Evolutionary conservation across 1,140 invertebrate species (phyloP).

Genomic region (Sminthurinus signatus): DNA sequence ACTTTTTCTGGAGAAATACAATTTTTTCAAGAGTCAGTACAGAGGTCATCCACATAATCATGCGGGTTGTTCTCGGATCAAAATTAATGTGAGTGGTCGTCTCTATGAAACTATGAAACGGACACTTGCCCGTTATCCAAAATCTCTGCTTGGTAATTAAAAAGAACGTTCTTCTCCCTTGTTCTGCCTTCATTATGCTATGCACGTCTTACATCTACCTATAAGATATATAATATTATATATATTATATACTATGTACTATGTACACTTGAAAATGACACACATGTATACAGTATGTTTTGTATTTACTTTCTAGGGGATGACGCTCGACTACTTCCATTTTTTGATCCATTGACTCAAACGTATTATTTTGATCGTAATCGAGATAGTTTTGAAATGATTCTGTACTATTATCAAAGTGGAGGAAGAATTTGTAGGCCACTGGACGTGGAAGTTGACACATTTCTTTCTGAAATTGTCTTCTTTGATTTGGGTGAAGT

Average conservation of each 20-base stretch:
- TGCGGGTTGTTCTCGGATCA: slow-evolving; percentile 11
- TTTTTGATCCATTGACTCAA: slow-evolving; percentile 18
- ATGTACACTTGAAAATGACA: too few species aligned
- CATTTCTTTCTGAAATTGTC: slow-evolving; percentile 48
- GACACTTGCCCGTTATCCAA: slow-evolving; percentile 53
- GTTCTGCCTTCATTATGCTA: too few species aligned
- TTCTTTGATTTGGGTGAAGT: slow-evolving; percentile 51
- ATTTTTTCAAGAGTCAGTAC: background rate
- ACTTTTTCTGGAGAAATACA: background rate
- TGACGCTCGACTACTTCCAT: slow-evolving; percentile 47
- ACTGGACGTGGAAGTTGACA: slow-evolving; percentile 48
- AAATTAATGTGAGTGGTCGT: slow-evolving; percentile 44
- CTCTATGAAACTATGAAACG: slow-evolving; percentile 53
- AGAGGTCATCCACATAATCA: slow-evolving; percentile 5
- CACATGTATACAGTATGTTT: too few species aligned
- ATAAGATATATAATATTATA: too few species aligned
- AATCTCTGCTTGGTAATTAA: slow-evolving; percentile 53
- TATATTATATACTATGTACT: too few species aligned
- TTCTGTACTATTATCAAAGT: slow-evolving; percentile 53
- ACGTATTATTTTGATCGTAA: slow-evolving; percentile 38
- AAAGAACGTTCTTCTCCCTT: too few species aligned
- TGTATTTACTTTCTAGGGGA: too few species aligned
- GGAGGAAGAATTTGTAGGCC: slow-evolving; percentile 43
- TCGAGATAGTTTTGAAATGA: slow-evolving; percentile 42
- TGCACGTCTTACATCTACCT: too few species aligned